Conservation (phyloP, 2,888 invertebrate species). For the Entomobrya multifasciata region DNA sequence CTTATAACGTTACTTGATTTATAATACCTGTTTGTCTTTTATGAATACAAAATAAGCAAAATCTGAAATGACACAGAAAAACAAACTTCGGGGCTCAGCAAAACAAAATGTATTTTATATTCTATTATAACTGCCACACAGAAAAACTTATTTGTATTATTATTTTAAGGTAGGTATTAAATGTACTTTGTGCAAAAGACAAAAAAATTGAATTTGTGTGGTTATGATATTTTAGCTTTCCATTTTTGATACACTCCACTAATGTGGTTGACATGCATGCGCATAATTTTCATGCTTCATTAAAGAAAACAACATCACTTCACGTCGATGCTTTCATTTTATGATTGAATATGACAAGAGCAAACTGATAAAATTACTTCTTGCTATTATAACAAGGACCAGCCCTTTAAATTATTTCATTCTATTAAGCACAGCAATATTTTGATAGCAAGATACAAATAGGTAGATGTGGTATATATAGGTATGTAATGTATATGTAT, state of each 20-base stretch:
- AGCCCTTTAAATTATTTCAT: slow-evolving; percentile 6
- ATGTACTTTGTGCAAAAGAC: neutral
- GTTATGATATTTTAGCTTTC: slow-evolving; percentile 27
- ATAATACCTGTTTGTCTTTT: no score
- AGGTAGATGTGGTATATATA: no score
- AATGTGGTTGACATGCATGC: slow-evolving; percentile 18
- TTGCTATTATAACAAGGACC: slow-evolving; percentile 2
- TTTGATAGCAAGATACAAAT: neutral
- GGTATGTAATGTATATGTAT: slow-evolving; percentile 2
- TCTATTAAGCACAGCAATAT: neutral
- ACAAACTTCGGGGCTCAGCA: no score
- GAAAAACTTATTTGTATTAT: slow-evolving; percentile 31
- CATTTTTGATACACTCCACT: neutral
- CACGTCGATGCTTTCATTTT: slow-evolving; percentile 11
- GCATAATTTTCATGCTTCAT: slow-evolving; percentile 32
- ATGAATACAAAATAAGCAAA: no score
- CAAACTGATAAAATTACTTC: neutral
- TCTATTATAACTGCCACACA: neutral
- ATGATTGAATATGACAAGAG: slow-evolving; percentile 15
- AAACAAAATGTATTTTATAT: no score
- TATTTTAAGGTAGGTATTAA: neutral
- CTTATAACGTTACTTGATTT: neutral
- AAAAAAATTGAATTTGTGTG: neutral
- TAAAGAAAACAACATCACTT: slow-evolving; percentile 10
- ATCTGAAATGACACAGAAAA: no score